These are phyloP conservation scores for Apantesis nais DNA, from an alignment of 2,888 invertebrate genomes.

Conservation along the genomic window DNA sequence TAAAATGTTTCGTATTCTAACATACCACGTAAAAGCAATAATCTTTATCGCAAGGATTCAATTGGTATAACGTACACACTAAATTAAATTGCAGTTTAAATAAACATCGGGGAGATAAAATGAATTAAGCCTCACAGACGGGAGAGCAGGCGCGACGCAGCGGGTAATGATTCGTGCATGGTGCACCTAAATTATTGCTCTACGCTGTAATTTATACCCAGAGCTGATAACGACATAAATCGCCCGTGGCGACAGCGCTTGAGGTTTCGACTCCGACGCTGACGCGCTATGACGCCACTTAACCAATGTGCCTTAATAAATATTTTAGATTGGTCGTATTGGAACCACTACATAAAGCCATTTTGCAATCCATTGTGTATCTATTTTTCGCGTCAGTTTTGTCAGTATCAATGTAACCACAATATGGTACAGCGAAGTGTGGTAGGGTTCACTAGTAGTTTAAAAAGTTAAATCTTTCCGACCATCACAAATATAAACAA, in stretches of 20 bases:
- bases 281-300: constrained; percentile 76
- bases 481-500: not conserved
- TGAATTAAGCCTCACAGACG: constrained; percentile 76
- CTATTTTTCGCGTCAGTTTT: not conserved
- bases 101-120: constrained; percentile 76
- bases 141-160: constrained; percentile 63
- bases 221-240: constrained; percentile 84
- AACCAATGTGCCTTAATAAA: constrained; percentile 57
- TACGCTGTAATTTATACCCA: constrained; percentile 80
- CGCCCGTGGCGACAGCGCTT: constrained; percentile 73
- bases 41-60: constrained; percentile 33
- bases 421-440: too few relatives aligned
- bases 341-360: not conserved
- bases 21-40: constrained; percentile 23
- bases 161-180: constrained; percentile 84
- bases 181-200: constrained; percentile 84
- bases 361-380: not conserved
- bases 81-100: constrained; percentile 73
- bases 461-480: too few relatives aligned
- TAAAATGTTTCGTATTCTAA: not conserved
- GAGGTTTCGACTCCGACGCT: constrained; percentile 74
- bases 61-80: constrained; percentile 52
- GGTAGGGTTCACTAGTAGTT: too few relatives aligned
- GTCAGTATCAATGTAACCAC: too few relatives aligned
- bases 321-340: constrained; percentile 30